A percentile compares a stretch with the other conserved stretches of the same genome.
These are phyloP conservation scores for Drosophila biarmipes DNA, from an alignment of 1,140 invertebrate species.

Conservation along the genomic window DNA sequence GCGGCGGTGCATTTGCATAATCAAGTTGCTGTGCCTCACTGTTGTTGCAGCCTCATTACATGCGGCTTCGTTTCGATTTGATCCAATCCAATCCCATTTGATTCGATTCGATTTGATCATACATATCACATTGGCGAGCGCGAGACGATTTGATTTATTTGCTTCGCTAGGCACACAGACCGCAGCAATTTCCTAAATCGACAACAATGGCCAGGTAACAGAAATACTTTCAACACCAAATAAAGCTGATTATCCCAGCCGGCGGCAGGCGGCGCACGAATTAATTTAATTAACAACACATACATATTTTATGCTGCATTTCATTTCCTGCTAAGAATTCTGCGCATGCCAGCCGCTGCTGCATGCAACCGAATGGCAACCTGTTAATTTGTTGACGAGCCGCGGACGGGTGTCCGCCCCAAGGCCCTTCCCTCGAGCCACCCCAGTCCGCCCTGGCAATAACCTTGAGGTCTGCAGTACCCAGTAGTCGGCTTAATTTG, in stretches of 20 bases:
- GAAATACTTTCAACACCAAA: conserved; percentile 80
- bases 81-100: conserved; percentile 35
- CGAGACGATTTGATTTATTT: conserved; percentile 78
- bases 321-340: conserved; percentile 72
- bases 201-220: conserved; percentile 60
- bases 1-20: conserved; percentile 67
- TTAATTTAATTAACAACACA: conserved; percentile 76
- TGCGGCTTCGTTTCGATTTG: conserved; percentile 48
- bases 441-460: conserved; percentile 53
- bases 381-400: conserved; percentile 56
- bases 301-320: conserved; percentile 59
- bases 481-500: conserved; percentile 3
- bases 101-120: conserved; percentile 58
- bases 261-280: conserved; percentile 49
- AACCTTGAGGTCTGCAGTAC: conserved; percentile 58
- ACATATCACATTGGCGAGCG: conserved; percentile 67
- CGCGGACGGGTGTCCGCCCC: background rate
- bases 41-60: conserved; percentile 58
- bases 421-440: background rate
- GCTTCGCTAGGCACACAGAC: conserved; percentile 67
- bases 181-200: conserved; percentile 76
- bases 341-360: conserved; percentile 43
- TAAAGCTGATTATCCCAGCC: conserved; percentile 68
- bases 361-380: conserved; percentile 50
- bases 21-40: conserved; percentile 43